Percentiles rank a stretch among this genome's conserved stretches.
These are phyloP conservation scores for Heliconius nattereri DNA, from an alignment of 1,140 invertebrate genomes.

Conservation along the genomic window DNA sequence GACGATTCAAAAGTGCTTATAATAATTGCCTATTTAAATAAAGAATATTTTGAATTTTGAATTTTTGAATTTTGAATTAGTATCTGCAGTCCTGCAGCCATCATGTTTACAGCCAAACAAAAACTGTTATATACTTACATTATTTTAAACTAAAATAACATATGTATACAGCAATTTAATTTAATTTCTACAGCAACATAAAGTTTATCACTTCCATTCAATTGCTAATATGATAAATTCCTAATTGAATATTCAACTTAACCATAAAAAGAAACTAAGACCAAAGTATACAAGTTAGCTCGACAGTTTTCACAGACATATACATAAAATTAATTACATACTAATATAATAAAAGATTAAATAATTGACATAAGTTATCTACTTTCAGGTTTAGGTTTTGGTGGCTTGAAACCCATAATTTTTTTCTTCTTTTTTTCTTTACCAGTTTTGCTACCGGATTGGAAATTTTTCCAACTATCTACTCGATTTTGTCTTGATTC, in stretches of 20 bases:
- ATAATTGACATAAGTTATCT: slow-evolving; percentile 83
- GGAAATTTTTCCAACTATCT: slow-evolving; percentile 97
- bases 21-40: too few species aligned
- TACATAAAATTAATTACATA: slow-evolving; percentile 9
- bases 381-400: slow-evolving; percentile 97
- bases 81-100: too few species aligned
- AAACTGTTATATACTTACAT: too few species aligned
- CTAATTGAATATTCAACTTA: neutral
- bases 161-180: too few species aligned
- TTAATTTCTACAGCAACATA: too few species aligned
- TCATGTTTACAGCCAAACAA: too few species aligned
- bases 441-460: slow-evolving; percentile 85
- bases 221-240: too few species aligned
- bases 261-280: neutral
- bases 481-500: slow-evolving; percentile 96
- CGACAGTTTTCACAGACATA: slow-evolving; percentile 21
- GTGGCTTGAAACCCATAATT: slow-evolving; percentile 92
- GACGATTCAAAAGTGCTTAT: too few species aligned
- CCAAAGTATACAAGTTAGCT: neutral
- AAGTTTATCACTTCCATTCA: too few species aligned
- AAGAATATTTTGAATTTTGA: too few species aligned
- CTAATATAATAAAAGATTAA: neutral
- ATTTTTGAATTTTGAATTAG: too few species aligned
- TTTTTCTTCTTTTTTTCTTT: slow-evolving; percentile 88
- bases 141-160: too few species aligned